Conservation (phyloP, 2,888 invertebrate species). For the Polymixis flavicincta region DNA sequence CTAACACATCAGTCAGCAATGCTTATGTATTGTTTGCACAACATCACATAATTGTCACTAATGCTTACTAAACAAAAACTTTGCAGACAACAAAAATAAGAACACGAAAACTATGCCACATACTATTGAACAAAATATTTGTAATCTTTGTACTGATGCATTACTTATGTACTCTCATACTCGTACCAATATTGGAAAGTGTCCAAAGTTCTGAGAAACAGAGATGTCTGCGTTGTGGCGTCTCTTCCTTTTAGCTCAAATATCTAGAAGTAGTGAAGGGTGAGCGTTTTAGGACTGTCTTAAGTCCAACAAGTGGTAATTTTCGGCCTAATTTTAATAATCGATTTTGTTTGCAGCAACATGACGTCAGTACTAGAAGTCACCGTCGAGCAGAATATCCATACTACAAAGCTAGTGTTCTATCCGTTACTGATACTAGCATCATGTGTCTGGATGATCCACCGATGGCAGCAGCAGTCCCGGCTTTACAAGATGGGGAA, state of each 20-base stretch:
- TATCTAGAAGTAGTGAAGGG: not conserved
- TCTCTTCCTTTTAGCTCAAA: not conserved
- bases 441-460: conserved; percentile 77
- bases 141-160: conserved; percentile 4
- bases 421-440: conserved; percentile 76
- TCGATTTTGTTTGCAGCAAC: conserved; percentile 54
- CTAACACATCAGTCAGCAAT: not conserved
- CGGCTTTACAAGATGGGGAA: conserved; percentile 91
- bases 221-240: not conserved
- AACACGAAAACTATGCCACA: conserved; percentile 15
- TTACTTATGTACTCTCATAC: not conserved
- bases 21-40: conserved; percentile 6
- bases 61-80: conserved; percentile 11
- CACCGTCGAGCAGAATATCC: conserved; percentile 57
- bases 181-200: not conserved
- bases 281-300: not conserved
- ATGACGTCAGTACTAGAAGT: conserved; percentile 73
- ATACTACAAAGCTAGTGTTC: conserved; percentile 68
- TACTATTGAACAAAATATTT: not conserved
- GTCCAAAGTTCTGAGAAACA: too few relatives aligned
- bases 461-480: conserved; percentile 88
- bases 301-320: not conserved
- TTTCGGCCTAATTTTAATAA: too few relatives aligned
- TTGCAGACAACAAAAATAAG: conserved; percentile 7
- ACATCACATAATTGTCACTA: not conserved